phyloP scores from a whole-genome alignment of 2,888 invertebrate species.

The Slavum lentiscoides region DNA sequence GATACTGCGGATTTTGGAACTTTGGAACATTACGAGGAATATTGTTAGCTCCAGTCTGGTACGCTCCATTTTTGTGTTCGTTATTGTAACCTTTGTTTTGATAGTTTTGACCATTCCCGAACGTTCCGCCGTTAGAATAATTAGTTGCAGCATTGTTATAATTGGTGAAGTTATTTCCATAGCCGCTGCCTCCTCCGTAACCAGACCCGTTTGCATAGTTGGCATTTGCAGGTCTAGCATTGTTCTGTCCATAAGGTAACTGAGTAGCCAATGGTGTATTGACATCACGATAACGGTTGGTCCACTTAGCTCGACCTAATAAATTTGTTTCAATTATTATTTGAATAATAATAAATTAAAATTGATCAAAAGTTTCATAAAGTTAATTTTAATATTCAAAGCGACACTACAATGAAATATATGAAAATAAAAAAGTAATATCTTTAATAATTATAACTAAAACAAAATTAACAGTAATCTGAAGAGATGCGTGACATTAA shows the following conservation, averaged over 20 bases:
- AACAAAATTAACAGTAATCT: no score
- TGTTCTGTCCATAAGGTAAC: conserved; percentile 41
- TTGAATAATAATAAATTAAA: not conserved
- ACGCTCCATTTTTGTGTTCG: conserved; percentile 40
- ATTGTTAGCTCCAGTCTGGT: conserved; percentile 39
- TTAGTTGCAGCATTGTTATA: conserved; percentile 34
- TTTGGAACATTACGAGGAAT: conserved; percentile 58
- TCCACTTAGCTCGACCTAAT: conserved; percentile 49
- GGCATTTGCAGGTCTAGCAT: conserved; percentile 19
- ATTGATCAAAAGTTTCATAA: no score
- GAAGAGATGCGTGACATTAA: no score
- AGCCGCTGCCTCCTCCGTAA: conserved; percentile 29
- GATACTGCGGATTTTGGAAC: conserved; percentile 60
- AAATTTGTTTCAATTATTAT: not conserved
- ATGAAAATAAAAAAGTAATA: no score
- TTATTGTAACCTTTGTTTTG: conserved; percentile 42
- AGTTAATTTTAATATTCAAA: no score
- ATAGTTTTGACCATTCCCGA: conserved; percentile 40
- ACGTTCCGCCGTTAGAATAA: conserved; percentile 28
- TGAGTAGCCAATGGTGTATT: conserved; percentile 43
- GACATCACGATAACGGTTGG: conserved; percentile 50
- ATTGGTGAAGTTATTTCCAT: conserved; percentile 43
- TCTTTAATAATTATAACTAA: no score
- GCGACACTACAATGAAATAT: no score
- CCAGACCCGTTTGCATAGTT: conserved; percentile 44